phyloP scores from a whole-genome alignment of 2,888 invertebrate species.

The Perizoma flavofasciatum region DNA sequence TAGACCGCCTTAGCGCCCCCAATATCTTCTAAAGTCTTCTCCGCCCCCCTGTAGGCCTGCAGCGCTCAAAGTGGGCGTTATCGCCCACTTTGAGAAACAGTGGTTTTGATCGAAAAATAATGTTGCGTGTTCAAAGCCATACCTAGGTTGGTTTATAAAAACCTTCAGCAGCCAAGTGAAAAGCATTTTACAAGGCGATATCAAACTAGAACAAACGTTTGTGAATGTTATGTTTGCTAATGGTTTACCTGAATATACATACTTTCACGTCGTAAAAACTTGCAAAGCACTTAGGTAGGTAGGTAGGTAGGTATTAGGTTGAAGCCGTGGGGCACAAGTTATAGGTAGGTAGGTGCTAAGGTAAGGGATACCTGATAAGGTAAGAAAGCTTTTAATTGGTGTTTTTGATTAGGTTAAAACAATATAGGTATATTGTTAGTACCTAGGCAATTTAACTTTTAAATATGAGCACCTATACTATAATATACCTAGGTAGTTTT shows the following conservation, averaged over 20 bases:
- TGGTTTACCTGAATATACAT: constrained; percentile 15
- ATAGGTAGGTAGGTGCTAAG: background rate
- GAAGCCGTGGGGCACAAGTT: constrained; percentile 8
- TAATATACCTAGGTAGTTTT: no score
- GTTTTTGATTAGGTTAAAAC: no score
- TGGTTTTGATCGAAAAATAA: constrained; percentile 48
- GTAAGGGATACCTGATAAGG: no score
- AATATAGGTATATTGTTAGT: no score
- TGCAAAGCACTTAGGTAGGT: constrained; percentile 15
- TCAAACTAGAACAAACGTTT: constrained; percentile 57
- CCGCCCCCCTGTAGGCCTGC: no score
- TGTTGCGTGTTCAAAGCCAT: constrained; percentile 55
- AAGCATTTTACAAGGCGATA: constrained; percentile 55
- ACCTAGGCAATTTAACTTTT: no score
- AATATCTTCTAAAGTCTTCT: no score
- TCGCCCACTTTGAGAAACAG: no score
- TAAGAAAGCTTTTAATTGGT: no score
- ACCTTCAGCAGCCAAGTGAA: constrained; percentile 51
- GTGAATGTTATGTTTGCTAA: constrained; percentile 36
- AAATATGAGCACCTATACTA: no score
- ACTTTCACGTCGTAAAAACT: constrained; percentile 12
- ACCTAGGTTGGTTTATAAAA: constrained; percentile 36
- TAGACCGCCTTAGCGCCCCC: no score
- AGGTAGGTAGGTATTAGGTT: constrained; percentile 19
- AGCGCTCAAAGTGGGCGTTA: no score